Evolutionary conservation across 1,140 invertebrate genomes (phyloP), one percentile per base, ranked within the genome.

Genomic region (Dendrolimus punctatus): DNA sequence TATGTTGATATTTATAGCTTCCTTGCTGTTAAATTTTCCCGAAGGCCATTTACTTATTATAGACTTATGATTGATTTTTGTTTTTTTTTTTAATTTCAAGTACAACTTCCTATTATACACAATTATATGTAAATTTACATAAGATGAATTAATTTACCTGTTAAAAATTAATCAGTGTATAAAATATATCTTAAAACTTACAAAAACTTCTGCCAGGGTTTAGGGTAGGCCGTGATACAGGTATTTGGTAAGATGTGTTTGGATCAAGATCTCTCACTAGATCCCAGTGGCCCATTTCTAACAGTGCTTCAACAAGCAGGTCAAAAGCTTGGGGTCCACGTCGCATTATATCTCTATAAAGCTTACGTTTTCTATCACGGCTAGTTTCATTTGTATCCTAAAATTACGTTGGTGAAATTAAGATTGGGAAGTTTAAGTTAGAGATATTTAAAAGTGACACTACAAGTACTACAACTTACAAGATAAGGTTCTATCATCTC

Each of bases 271-370:
- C 71, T 4, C 73, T 55, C 9, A 80, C 73, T 7, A 87, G 50
- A 49, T 78, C 67, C 84, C 84, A 88, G 49, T 79, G 67, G 8
- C 84, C 85, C 41, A 66, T 66, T 43, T 87, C 85, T 5, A 65
- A 60, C 0, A 88, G 66, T 0, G 71, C 60, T n/a, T 87, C 84
- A 5, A 86, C 47, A 10, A 88, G 67, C 37, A 77, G 70, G 5
- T 55, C 57, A 61, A 87, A 88, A 2, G 87, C 87, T 8, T 74
- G 52, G 4, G 87, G 87, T 8, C 87, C 87, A 23, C 85, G 71
- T 8, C 76, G 55, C 42, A 63, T 75, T 40, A 85, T 68, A 37
- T 84, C 78, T 37, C 65, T 61, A 53, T 81, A 88, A 8, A 88
- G 53, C 37, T 62, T 55, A 0, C 80, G 64, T 49, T 85, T 87